A percentile compares a stretch with the other conserved stretches of the same genome.
phyloP scores from a whole-genome alignment of 2,888 invertebrate species.

The Carterocephalus palaemon region DNA sequence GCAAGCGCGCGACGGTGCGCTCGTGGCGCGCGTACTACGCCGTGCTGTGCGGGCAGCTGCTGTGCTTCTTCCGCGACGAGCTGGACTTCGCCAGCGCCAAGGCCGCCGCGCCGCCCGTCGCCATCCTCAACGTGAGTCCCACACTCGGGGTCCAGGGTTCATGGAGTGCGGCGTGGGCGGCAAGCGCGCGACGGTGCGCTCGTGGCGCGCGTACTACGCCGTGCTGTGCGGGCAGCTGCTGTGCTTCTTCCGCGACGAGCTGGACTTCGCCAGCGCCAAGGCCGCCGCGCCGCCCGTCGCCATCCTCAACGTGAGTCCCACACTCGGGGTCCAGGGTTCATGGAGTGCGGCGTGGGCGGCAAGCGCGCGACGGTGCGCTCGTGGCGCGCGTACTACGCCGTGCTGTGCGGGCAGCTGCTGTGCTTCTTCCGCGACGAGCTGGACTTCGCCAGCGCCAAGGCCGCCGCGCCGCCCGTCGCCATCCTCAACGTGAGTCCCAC shows the following conservation, averaged over 20 bases:
- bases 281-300: conserved; percentile 93
- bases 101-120: conserved; percentile 92
- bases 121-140: conserved; percentile 79
- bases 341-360: too few species aligned
- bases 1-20: conserved; percentile 93
- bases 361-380: conserved; percentile 95
- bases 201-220: conserved; percentile 97
- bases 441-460: conserved; percentile 92
- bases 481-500: conserved; percentile 78
- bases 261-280: conserved; percentile 92
- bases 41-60: conserved; percentile 96
- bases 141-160: too few species aligned
- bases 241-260: conserved; percentile 98
- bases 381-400: conserved; percentile 97
- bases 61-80: conserved; percentile 98
- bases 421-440: conserved; percentile 98
- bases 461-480: conserved; percentile 91
- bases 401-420: conserved; percentile 96
- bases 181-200: conserved; percentile 94
- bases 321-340: too few species aligned
- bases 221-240: conserved; percentile 97
- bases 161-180: too few species aligned
- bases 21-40: conserved; percentile 98
- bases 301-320: conserved; percentile 77
- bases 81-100: conserved; percentile 92